These are phyloP conservation scores for Microctenopoma stevenorrisi DNA, from an alignment of 2,797 vertebrate genomes.

Conservation along the genomic window DNA sequence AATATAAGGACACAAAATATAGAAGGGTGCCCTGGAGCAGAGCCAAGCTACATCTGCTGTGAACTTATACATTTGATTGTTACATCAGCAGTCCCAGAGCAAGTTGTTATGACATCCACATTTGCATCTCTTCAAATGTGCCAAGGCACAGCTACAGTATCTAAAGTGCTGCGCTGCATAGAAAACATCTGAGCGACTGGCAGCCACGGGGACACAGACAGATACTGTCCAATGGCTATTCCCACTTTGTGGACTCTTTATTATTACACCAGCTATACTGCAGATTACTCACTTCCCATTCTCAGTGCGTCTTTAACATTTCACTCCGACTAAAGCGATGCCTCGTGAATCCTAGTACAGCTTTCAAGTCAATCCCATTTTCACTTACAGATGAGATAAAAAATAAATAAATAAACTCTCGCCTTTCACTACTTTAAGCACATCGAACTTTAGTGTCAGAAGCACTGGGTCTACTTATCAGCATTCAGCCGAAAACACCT, in stretches of 20 bases:
- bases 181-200: slow-evolving; percentile 16
- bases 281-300: slow-evolving; percentile 26
- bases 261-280: slow-evolving; percentile 23
- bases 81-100: slow-evolving; percentile 25
- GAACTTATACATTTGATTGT: slow-evolving; percentile 29
- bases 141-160: slow-evolving; percentile 8
- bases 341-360: slow-evolving; percentile 32
- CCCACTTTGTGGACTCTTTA: slow-evolving; percentile 26
- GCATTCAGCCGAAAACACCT: slow-evolving; percentile 79
- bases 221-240: slow-evolving; percentile 6
- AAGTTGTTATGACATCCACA: slow-evolving; percentile 38
- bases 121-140: slow-evolving; percentile 42
- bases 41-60: slow-evolving; percentile 32
- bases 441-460: slow-evolving; percentile 61
- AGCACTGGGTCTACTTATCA: slow-evolving; percentile 71
- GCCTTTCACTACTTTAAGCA: slow-evolving; percentile 53
- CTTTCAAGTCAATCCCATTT: slow-evolving; percentile 58
- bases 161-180: slow-evolving; percentile 14
- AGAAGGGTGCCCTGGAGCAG: slow-evolving; percentile 15
- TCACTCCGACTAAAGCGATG: slow-evolving; percentile 6
- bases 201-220: slow-evolving; percentile 11
- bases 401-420: slow-evolving; percentile 24
- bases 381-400: slow-evolving; percentile 57
- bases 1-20: slow-evolving; percentile 22
- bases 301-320: slow-evolving; percentile 22